Conservation (phyloP, 2,888 invertebrate species). For the Cheiracanthium punctorium region DNA sequence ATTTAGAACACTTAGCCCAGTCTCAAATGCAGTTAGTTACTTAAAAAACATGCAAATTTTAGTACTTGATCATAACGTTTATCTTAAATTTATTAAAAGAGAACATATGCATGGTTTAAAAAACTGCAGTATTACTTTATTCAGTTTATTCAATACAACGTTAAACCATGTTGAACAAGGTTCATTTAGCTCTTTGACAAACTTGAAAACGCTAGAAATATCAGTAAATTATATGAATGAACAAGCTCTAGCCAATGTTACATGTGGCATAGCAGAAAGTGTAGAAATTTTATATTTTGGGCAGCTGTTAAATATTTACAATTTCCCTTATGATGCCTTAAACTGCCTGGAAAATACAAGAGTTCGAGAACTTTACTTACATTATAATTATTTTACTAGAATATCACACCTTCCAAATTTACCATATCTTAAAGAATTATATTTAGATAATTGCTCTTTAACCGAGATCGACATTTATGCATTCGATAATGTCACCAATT, state of each 20-base stretch:
- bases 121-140: not conserved
- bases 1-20: not conserved
- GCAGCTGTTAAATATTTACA: not conserved
- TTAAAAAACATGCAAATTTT: constrained; percentile 24
- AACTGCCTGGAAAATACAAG: constrained; percentile 20
- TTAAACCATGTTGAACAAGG: not conserved
- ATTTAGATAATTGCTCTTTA: constrained; percentile 7
- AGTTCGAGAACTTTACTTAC: constrained; percentile 10
- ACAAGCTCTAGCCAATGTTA: constrained; percentile 25
- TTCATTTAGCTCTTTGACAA: constrained; percentile 11
- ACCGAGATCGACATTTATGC: not conserved
- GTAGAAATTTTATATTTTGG: not conserved
- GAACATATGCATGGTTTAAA: not conserved
- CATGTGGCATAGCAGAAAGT: not conserved
- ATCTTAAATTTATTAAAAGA: not conserved
- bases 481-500: constrained; percentile 16
- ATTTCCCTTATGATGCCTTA: constrained; percentile 23
- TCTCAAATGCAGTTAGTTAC: constrained; percentile 15
- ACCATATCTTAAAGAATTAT: constrained; percentile 5
- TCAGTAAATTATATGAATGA: constrained; percentile 24
- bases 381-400: not conserved
- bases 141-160: constrained; percentile 22
- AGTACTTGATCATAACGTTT: constrained; percentile 6
- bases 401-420: constrained; percentile 15
- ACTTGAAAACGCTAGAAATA: constrained; percentile 24